A percentile compares a stretch with the other conserved stretches of the same genome.
Conservation (phyloP, 2,797 vertebrate genomes). For the Pelodytes ibericus region DNA sequence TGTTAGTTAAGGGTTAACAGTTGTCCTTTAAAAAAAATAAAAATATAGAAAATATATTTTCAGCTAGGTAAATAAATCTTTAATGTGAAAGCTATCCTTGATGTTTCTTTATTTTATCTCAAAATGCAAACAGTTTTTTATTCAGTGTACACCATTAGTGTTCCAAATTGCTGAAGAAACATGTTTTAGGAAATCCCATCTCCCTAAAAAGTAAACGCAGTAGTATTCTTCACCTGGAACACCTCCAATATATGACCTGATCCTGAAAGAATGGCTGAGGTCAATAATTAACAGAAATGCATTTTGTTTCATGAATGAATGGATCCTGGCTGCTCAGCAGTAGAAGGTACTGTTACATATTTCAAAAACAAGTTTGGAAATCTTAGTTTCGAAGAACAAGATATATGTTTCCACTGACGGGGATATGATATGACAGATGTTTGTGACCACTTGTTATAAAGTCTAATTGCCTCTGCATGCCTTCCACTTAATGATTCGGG, state of each 20-base stretch:
- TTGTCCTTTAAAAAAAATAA: too few species aligned
- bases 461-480: constrained; percentile 5
- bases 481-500: neutral
- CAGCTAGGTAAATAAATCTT: too few species aligned
- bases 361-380: constrained; percentile 1
- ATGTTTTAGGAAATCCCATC: neutral
- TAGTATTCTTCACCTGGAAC: constrained; percentile 11
- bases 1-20: too few species aligned
- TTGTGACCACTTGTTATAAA: constrained; percentile 21
- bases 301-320: constrained; percentile 22
- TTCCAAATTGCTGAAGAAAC: neutral
- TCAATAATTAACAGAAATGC: constrained; percentile 48
- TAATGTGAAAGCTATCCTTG: too few species aligned
- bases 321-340: neutral
- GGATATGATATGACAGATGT: constrained; percentile 18
- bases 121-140: too few species aligned
- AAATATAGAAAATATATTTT: too few species aligned
- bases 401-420: constrained; percentile 16
- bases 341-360: constrained; percentile 6
- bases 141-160: too few species aligned
- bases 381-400: constrained; percentile 11
- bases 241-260: constrained; percentile 5
- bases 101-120: too few species aligned
- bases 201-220: constrained; percentile 11
- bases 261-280: constrained; percentile 5